These are phyloP conservation scores for Ellobius talpinus DNA, from an alignment of 2,113 vertebrate species.

Conservation along the genomic window DNA sequence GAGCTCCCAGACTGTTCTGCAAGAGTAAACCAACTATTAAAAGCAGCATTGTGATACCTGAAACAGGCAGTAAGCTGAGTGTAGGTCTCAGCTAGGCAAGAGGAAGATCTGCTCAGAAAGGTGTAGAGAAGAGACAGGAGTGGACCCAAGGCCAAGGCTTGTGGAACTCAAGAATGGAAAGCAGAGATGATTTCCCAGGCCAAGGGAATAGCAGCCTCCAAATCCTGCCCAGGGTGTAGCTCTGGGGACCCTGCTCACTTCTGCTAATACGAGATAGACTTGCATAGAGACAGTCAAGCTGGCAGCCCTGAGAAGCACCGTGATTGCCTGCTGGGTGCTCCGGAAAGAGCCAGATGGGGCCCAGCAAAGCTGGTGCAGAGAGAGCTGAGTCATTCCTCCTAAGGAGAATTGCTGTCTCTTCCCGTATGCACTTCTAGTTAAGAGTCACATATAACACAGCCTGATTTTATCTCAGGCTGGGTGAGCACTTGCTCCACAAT, in stretches of 20 bases:
- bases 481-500: slow-evolving; percentile 60
- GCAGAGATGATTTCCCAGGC: background rate
- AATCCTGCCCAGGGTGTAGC: fast-evolving
- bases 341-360: slow-evolving; percentile 35
- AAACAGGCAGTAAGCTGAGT: background rate
- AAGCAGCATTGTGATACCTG: background rate
- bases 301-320: background rate
- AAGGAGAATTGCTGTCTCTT: slow-evolving; percentile 63
- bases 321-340: slow-evolving; percentile 1
- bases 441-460: slow-evolving; percentile 52
- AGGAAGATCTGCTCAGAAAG: background rate
- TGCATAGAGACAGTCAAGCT: background rate
- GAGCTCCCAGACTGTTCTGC: background rate
- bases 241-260: background rate
- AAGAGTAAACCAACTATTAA: background rate
- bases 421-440: background rate
- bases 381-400: slow-evolving; percentile 63
- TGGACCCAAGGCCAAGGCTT: background rate
- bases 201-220: background rate
- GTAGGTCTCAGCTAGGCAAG: background rate
- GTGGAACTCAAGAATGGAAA: background rate
- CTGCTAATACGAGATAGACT: background rate
- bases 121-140: fast-evolving
- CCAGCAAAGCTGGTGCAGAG: background rate
- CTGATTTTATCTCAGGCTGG: slow-evolving; percentile 34